Evolutionary conservation across 2,888 invertebrate genomes (phyloP).

Genomic region (Ornithoptera alexandrae): DNA sequence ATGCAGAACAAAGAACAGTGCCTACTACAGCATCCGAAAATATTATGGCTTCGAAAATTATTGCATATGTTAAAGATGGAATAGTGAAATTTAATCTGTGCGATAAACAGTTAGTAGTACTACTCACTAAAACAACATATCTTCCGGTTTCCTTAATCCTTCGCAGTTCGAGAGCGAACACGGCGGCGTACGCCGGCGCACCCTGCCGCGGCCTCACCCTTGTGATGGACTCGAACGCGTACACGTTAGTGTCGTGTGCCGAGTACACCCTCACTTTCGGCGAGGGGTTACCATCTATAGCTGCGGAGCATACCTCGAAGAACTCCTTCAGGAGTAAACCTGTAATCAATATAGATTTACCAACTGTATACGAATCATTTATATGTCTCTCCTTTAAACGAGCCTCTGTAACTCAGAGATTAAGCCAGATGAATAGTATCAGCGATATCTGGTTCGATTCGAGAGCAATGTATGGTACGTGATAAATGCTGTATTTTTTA

Average conservation of each 20-base stretch:
- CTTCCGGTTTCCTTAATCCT: constrained; percentile 20
- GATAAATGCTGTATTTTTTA: no score
- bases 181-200: constrained; percentile 7
- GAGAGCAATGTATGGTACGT: no score
- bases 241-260: constrained; percentile 28
- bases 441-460: no score
- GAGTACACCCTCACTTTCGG: constrained; percentile 30
- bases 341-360: constrained; percentile 3
- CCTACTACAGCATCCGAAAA: no score
- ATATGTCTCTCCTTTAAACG: no score
- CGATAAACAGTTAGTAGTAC: not conserved
- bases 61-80: no score
- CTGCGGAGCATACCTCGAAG: constrained; percentile 10
- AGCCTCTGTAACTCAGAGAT: no score
- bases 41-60: no score
- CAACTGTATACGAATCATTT: no score
- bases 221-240: constrained; percentile 12
- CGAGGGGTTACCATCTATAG: constrained; percentile 10
- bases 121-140: constrained; percentile 30
- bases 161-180: constrained; percentile 23
- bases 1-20: no score
- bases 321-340: constrained; percentile 30
- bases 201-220: constrained; percentile 23
- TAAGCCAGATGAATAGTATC: no score
- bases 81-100: not conserved